A percentile compares a stretch with the other conserved stretches of the same genome.
Conservation (phyloP, 2,888 invertebrate species). For the Coenonympha glycerion region DNA sequence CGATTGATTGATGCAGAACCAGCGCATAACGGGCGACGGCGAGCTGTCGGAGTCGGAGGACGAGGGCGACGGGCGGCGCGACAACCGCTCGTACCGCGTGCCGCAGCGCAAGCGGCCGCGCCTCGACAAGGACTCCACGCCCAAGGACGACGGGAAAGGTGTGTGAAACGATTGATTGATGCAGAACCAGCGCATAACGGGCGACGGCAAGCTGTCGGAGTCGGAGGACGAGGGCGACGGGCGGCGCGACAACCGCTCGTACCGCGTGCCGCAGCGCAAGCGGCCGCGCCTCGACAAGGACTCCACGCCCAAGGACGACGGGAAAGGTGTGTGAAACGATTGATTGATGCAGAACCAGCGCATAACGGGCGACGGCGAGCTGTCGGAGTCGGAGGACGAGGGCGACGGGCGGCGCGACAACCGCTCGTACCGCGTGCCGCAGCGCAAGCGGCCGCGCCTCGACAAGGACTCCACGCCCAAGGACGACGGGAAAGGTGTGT, state of each 20-base stretch:
- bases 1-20: slow-evolving; percentile 75
- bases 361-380: slow-evolving; percentile 95
- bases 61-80: slow-evolving; percentile 83
- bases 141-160: slow-evolving; percentile 82
- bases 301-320: slow-evolving; percentile 77
- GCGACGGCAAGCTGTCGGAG: slow-evolving; percentile 95
- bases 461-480: slow-evolving; percentile 79
- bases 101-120: slow-evolving; percentile 82
- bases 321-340: slow-evolving; percentile 76
- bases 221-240: slow-evolving; percentile 92
- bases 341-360: slow-evolving; percentile 90
- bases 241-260: slow-evolving; percentile 79
- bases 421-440: slow-evolving; percentile 73
- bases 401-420: slow-evolving; percentile 81
- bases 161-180: background rate
- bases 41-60: slow-evolving; percentile 96
- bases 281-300: slow-evolving; percentile 84
- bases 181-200: slow-evolving; percentile 92
- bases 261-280: slow-evolving; percentile 77
- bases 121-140: slow-evolving; percentile 78
- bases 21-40: slow-evolving; percentile 94
- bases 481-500: slow-evolving; percentile 79
- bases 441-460: slow-evolving; percentile 83
- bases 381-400: slow-evolving; percentile 95
- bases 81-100: slow-evolving; percentile 78